Percentiles rank a stretch among this genome's conserved stretches.
These are phyloP conservation scores for Callosobruchus maculatus DNA, from an alignment of 2,888 invertebrate species.

Conservation along the genomic window DNA sequence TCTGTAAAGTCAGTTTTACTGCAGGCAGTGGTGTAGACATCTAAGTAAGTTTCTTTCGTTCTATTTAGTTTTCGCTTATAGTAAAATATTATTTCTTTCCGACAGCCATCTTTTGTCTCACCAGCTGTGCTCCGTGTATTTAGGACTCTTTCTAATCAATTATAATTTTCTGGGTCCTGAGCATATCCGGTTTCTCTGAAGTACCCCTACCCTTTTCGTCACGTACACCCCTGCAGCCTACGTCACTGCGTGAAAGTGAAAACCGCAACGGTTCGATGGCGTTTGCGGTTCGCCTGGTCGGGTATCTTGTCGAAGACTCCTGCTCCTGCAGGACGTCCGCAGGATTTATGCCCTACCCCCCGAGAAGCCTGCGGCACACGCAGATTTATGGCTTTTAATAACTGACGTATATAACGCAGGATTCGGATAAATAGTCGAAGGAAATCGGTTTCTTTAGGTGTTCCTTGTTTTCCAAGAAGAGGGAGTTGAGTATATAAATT, in stretches of 20 bases:
- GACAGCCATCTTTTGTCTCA: too few relatives aligned
- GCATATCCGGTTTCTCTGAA: too few relatives aligned
- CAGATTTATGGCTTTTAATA: slow-evolving; percentile 26
- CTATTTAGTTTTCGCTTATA: too few relatives aligned
- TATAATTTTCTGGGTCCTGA: too few relatives aligned
- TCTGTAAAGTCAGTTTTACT: too few relatives aligned
- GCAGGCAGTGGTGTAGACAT: too few relatives aligned
- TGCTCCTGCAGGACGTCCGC: slow-evolving; percentile 18
- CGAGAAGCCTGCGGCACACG: slow-evolving; percentile 21
- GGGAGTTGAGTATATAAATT: too few relatives aligned
- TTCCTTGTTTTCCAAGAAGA: not conserved
- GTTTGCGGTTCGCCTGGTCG: slow-evolving; percentile 23
- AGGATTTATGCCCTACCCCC: slow-evolving; percentile 19
- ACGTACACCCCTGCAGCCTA: not conserved
- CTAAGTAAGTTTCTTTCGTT: too few relatives aligned
- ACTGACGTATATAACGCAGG: slow-evolving; percentile 23
- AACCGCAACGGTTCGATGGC: slow-evolving; percentile 23
- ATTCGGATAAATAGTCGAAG: not conserved
- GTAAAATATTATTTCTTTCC: too few relatives aligned
- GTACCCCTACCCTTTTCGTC: too few relatives aligned
- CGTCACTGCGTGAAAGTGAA: slow-evolving; percentile 7
- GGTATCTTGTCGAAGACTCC: slow-evolving; percentile 4
- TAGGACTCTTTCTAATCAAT: too few relatives aligned
- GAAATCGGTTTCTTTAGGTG: not conserved
- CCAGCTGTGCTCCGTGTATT: too few relatives aligned